A percentile compares a stretch with the other conserved stretches of the same genome.
Evolutionary conservation across 2,888 invertebrate species (phyloP).

Genomic region (Melipona bicolor): DNA sequence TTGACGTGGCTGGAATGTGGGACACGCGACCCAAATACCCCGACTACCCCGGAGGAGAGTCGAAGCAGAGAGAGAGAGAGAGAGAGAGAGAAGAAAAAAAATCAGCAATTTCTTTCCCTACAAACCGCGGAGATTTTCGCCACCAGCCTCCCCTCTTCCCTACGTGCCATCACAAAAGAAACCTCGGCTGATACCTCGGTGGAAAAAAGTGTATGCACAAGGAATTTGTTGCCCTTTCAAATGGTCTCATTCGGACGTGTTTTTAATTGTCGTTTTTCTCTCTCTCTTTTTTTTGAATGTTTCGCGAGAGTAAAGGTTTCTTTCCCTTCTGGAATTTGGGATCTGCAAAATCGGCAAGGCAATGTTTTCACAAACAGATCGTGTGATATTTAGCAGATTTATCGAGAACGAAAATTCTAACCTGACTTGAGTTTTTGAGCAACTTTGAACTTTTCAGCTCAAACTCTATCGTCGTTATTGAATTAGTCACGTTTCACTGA

Average conservation of each 20-base stretch:
- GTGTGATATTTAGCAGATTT: not conserved
- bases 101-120: constrained; percentile 36
- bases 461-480: no score
- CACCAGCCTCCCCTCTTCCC: not conserved
- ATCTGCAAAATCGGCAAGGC: not conserved
- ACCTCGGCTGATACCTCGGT: not conserved
- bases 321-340: not conserved
- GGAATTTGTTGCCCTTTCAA: not conserved
- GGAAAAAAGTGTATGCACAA: no score
- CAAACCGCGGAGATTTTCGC: constrained; percentile 18
- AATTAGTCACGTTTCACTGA: no score
- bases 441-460: no score
- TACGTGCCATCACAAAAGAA: constrained; percentile 10
- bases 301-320: not conserved
- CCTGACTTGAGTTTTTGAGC: no score
- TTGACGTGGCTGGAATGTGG: constrained; percentile 67
- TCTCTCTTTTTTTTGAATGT: not conserved
- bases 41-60: not conserved
- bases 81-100: constrained; percentile 6
- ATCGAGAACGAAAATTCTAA: not conserved
- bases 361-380: not conserved
- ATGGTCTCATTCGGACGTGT: not conserved
- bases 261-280: not conserved
- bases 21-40: constrained; percentile 64
- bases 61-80: not conserved